These are phyloP conservation scores for Spea bombifrons DNA, from an alignment of 2,113 vertebrate species.

Conservation along the genomic window DNA sequence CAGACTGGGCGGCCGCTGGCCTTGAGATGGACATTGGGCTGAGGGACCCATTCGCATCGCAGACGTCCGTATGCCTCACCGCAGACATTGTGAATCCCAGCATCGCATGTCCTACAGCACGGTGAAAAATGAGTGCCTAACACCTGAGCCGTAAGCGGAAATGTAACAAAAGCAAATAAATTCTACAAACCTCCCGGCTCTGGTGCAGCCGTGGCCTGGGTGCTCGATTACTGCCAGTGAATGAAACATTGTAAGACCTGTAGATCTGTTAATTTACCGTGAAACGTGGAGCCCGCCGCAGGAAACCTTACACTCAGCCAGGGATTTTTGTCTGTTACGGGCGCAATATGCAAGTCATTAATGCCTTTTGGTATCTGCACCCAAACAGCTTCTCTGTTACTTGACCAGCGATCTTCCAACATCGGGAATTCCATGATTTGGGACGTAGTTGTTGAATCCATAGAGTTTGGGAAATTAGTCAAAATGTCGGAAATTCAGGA, in stretches of 20 bases:
- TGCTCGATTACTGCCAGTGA: not conserved
- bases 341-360: slow-evolving; percentile 36
- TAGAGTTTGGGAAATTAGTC: too few relatives aligned
- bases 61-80: too few relatives aligned
- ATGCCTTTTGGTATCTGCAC: not conserved
- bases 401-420: slow-evolving; percentile 48
- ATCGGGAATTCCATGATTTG: slow-evolving; percentile 43
- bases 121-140: too few relatives aligned
- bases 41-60: too few relatives aligned
- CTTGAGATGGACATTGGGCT: too few relatives aligned
- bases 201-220: not conserved
- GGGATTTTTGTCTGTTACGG: slow-evolving; percentile 25
- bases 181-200: not conserved
- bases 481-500: too few relatives aligned
- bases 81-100: too few relatives aligned
- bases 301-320: slow-evolving; percentile 6
- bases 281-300: slow-evolving; percentile 20
- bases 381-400: slow-evolving; percentile 14
- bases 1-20: too few relatives aligned
- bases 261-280: slow-evolving; percentile 22
- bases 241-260: slow-evolving; percentile 17
- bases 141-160: too few relatives aligned
- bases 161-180: too few relatives aligned
- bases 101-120: too few relatives aligned
- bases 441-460: not conserved